Conservation (phyloP, 2,888 invertebrate species). For the Andrena haemorrhoa region DNA sequence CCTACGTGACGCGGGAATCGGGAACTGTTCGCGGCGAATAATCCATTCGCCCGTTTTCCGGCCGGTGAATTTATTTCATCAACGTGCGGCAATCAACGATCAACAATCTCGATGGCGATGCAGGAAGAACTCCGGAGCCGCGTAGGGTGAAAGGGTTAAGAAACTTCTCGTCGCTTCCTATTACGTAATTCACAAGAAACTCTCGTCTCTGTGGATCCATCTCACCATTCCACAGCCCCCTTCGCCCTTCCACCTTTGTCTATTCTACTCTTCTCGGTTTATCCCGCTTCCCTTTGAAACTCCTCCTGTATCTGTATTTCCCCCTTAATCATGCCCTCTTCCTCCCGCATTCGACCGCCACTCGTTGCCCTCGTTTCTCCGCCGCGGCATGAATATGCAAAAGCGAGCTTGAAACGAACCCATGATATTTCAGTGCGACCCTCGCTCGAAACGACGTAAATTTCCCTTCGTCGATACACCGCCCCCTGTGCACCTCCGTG, state of each 20-base stretch:
- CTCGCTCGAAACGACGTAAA: conserved; percentile 72
- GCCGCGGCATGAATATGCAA: conserved; percentile 80
- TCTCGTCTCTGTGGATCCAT: no score
- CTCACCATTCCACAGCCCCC: background rate
- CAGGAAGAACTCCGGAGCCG: no score
- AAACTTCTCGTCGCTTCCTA: no score
- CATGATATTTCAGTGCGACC: conserved; percentile 77
- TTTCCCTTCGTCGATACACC: conserved; percentile 74
- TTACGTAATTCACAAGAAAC: no score
- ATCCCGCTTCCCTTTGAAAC: no score
- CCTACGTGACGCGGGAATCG: conserved; percentile 45
- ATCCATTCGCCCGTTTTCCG: conserved; percentile 2
- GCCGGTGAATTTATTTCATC: background rate
- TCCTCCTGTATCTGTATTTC: background rate
- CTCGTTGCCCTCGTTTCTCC: conserved; percentile 16
- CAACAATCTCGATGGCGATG: no score
- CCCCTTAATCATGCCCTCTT: conserved; percentile 34
- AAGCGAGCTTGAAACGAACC: conserved; percentile 76
- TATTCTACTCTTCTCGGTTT: conserved; percentile 2
- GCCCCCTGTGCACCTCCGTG: background rate
- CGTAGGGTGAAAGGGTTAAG: no score
- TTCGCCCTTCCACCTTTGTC: background rate
- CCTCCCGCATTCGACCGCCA: conserved; percentile 34
- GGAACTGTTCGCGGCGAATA: conserved; percentile 29
- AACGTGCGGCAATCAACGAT: background rate